A percentile compares a stretch with the other conserved stretches of the same genome.
phyloP scores from a whole-genome alignment of 2,797 vertebrate species.

The Gastrophryne carolinensis region DNA sequence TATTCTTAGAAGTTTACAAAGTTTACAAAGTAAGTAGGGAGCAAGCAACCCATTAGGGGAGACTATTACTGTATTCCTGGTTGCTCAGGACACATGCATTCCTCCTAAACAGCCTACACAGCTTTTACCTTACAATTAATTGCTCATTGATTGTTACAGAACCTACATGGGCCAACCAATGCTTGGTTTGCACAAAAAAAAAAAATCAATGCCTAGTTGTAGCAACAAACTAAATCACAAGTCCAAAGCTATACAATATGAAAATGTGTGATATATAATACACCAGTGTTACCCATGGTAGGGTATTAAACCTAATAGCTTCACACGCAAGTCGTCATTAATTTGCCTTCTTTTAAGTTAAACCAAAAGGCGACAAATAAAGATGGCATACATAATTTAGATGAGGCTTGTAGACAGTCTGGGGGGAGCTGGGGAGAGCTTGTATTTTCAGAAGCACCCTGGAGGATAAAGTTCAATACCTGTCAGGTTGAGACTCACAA shows the following conservation, averaged over 20 bases:
- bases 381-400: constrained; percentile 26
- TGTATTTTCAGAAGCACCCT: constrained; percentile 21
- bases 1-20: no score
- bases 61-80: no score
- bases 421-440: not conserved
- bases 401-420: constrained; percentile 14
- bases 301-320: not conserved
- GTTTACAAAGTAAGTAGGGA: no score
- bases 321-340: not conserved
- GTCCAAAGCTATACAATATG: not conserved
- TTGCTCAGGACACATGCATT: not conserved
- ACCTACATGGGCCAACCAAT: not conserved
- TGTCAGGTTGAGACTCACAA: constrained; percentile 44
- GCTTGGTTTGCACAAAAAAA: not conserved
- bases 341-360: constrained; percentile 8
- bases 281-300: not conserved
- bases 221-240: not conserved
- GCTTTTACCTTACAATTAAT: not conserved
- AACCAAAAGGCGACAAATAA: constrained; percentile 15
- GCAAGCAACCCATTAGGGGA: no score
- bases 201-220: not conserved
- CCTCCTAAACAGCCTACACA: not conserved
- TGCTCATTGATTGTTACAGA: not conserved
- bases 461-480: constrained; percentile 45
- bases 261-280: not conserved